Base-by-base conservation (phyloP, 64 coral and sea anemone genomes). In the Montipora cactus region DNA sequence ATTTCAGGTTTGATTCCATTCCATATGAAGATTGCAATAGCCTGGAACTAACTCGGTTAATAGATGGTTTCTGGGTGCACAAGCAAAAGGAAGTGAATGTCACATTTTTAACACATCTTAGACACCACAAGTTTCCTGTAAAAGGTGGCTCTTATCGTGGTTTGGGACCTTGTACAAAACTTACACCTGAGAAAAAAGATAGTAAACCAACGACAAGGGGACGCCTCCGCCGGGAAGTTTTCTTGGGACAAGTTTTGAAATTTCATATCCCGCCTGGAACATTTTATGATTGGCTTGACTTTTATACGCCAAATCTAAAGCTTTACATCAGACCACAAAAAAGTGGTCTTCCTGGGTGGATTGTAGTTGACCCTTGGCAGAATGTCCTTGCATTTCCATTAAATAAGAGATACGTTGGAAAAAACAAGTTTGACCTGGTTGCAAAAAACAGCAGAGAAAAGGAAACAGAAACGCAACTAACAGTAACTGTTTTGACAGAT, bases 21-120 rank as follows among this genome's bases (percentile, higher is more conserved):
- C 93, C 96, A 44, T 92, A 92, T 78, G 84, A 91, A n/a, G 77
- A 84, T 3, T 97, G 93, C 57, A 4, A 83, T 8, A 77, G 59
- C 21, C 25, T 74, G 1, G 49, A 70, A 50, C 81, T 95, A 16
- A 50, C 81, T 44, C 46, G 16, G n/a, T 19, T 92, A 8, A 80
- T 81, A 52, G 55, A 92, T 21, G 82, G 82, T 2, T 86, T 86
- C 47, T 86, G 82, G 53, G 4, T 57, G 82, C 19, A 15, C 21
- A 21, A 44, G 7, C 11, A 12, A 71, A 51, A 72, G 10, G 82
- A 86, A 68, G n/a, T 86, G 19, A 86, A 86, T 23, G 0, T 1
- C 11, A 18, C 44, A 49, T 86, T 86, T 72, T 0, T 72, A 0
- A 6, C 7, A 22, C 16, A 45, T 10, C 82, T 86, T 10, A 71